These are phyloP conservation scores for Rhopilema esculentum DNA, from an alignment of 30 jellyfish, hydroid and myxozoan genomes.

Conservation along the genomic window DNA sequence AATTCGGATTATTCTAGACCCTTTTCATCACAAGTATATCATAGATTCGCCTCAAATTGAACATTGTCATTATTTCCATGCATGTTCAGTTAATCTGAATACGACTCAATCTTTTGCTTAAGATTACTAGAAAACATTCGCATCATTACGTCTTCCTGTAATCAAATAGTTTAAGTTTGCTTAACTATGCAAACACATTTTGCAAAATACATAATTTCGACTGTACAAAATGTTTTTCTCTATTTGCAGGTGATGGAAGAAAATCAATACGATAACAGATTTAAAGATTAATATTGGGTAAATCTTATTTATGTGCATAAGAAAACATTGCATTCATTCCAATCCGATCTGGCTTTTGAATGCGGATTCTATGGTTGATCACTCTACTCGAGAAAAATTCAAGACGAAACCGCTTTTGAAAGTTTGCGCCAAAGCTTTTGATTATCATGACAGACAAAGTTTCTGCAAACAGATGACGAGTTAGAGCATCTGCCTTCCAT, in stretches of 20 bases:
- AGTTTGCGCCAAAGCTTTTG: background rate
- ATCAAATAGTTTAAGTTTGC: background rate
- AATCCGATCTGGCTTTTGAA: background rate
- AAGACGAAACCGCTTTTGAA: background rate
- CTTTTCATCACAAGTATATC: no score
- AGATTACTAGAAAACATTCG: background rate
- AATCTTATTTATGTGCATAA: background rate
- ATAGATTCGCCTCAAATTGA: background rate
- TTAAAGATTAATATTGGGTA: background rate
- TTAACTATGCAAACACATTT: background rate
- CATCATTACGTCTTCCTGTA: background rate
- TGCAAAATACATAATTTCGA: background rate
- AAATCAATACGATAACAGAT: background rate
- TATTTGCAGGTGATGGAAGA: background rate
- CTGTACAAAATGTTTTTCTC: background rate
- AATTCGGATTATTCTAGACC: no score
- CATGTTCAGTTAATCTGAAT: background rate
- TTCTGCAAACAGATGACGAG: background rate
- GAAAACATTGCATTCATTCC: background rate
- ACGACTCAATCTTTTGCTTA: background rate
- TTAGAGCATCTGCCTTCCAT: background rate
- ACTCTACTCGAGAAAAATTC: background rate
- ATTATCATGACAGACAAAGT: background rate
- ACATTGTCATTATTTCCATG: background rate
- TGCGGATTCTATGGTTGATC: background rate